A percentile compares a stretch with the other conserved stretches of the same genome.
Evolutionary conservation across 2,797 vertebrate genomes (phyloP).

Genomic region (Hybognathus amarus): DNA sequence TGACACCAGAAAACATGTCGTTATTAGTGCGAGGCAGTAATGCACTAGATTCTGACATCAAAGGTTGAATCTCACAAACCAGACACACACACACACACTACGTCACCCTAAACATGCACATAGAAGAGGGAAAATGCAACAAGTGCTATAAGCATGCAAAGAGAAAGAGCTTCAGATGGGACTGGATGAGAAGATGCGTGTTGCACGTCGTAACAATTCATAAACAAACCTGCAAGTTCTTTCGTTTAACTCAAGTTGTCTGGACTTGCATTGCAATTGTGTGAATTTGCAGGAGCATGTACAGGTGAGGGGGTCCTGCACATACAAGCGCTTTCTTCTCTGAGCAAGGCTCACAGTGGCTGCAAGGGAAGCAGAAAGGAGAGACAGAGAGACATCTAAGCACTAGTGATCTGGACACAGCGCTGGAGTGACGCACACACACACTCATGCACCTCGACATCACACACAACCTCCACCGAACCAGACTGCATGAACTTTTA

Average conservation of each 20-base stretch:
- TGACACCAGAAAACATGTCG: neutral
- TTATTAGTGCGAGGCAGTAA: neutral
- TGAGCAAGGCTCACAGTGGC: constrained; percentile 98
- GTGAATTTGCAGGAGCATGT: constrained; percentile 98
- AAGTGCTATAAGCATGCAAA: constrained; percentile 77
- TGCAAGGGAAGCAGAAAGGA: constrained; percentile 96
- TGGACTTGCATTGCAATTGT: constrained; percentile 97
- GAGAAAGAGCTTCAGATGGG: neutral
- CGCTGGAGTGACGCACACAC: constrained; percentile 56
- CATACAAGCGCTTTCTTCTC: constrained; percentile 97
- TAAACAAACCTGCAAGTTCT: constrained; percentile 98
- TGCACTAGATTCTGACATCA: constrained; percentile 42
- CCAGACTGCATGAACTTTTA: neutral
- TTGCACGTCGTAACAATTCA: constrained; percentile 63
- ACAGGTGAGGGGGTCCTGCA: constrained; percentile 98
- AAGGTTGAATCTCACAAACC: constrained; percentile 27
- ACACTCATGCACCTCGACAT: constrained; percentile 64
- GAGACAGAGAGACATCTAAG: constrained; percentile 79
- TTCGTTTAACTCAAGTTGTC: constrained; percentile 98
- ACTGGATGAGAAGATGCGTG: constrained; percentile 5
- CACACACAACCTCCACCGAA: constrained; percentile 19
- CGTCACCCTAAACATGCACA: constrained; percentile 48
- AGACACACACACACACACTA: constrained; percentile 17
- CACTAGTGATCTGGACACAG: constrained; percentile 67
- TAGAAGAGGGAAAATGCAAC: constrained; percentile 61